phyloP scores from a whole-genome alignment of 2,888 invertebrate genomes.

The Nomada fabriciana region DNA sequence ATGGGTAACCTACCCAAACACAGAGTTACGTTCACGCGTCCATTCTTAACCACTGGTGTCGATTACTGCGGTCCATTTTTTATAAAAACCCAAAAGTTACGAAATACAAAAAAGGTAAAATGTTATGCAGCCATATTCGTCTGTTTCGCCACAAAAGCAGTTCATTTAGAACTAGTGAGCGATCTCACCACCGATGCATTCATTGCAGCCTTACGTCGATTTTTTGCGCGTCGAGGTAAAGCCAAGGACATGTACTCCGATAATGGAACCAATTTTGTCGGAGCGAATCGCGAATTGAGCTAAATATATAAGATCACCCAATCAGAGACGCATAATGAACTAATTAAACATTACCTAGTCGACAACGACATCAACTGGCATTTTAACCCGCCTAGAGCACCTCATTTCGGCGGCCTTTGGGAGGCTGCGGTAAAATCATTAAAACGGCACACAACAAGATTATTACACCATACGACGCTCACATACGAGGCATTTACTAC shows the following conservation, averaged over 20 bases:
- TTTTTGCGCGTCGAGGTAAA: neutral
- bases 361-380: neutral
- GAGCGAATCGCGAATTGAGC: neutral
- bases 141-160: neutral
- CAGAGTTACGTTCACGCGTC: neutral
- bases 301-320: neutral
- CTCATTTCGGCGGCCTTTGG: too few relatives aligned
- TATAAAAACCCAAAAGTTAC: neutral
- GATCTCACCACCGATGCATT: neutral
- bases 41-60: neutral
- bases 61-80: too few relatives aligned
- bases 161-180: neutral
- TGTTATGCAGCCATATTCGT: neutral
- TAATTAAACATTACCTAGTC: neutral
- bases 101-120: neutral
- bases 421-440: neutral
- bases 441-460: neutral
- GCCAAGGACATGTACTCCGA: neutral
- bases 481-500: neutral
- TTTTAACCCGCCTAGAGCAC: neutral
- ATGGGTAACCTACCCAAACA: neutral
- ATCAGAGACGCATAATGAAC: neutral
- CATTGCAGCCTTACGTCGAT: neutral
- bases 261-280: slow-evolving; percentile 5
- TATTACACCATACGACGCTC: neutral